Conservation (phyloP, 2,113 vertebrate species). For the Coracopsis vasa region DNA sequence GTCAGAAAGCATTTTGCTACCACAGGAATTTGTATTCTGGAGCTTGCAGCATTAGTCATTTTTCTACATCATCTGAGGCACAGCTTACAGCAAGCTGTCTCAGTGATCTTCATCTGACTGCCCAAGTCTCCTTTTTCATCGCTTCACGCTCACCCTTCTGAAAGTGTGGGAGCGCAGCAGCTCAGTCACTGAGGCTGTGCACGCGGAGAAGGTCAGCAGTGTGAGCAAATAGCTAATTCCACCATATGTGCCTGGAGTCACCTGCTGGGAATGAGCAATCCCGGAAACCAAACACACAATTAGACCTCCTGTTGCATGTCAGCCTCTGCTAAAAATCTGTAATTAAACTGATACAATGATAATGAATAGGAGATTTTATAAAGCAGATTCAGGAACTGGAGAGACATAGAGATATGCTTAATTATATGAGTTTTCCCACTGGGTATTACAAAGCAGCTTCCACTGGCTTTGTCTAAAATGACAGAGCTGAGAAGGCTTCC, state of each 20-base stretch:
- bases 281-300: background rate
- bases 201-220: fast-evolving
- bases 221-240: background rate
- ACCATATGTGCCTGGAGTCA: background rate
- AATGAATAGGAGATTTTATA: background rate
- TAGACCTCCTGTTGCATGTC: slow-evolving; percentile 14
- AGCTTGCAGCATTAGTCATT: background rate
- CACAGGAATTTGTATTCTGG: background rate
- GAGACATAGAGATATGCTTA: background rate
- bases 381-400: background rate
- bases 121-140: background rate
- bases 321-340: background rate
- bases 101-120: background rate
- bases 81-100: background rate
- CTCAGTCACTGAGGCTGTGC: fast-evolving
- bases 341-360: background rate
- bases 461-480: background rate
- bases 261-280: slow-evolving; percentile 42
- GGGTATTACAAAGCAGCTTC: background rate
- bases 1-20: background rate
- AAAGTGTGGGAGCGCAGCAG: background rate
- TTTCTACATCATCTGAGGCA: background rate
- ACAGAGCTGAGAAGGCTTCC: background rate
- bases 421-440: background rate
- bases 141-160: background rate